Conservation (phyloP, 1,140 invertebrate species). For the Drosophila malerkotliana region DNA sequence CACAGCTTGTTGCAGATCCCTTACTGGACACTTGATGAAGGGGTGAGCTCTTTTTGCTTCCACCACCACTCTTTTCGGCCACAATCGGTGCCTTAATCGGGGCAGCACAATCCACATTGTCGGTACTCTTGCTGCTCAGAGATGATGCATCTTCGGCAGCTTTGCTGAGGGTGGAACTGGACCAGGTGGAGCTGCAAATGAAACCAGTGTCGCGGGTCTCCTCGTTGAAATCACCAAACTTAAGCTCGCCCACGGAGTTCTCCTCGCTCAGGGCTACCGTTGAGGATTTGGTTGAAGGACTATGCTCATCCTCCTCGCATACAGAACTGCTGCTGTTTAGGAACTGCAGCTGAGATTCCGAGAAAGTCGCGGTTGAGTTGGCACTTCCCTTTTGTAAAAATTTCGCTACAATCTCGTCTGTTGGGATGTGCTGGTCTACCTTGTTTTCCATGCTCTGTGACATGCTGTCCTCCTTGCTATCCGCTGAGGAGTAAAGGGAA, state of each 20-base stretch:
- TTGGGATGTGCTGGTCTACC: slow-evolving; percentile 48
- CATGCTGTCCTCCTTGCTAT: slow-evolving; percentile 28
- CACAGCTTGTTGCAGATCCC: neutral
- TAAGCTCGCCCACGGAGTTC: slow-evolving; percentile 42
- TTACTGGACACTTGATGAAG: slow-evolving; percentile 12
- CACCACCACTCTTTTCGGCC: neutral
- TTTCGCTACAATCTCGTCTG: slow-evolving; percentile 72
- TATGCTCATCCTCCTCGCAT: slow-evolving; percentile 65
- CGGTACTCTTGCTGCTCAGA: slow-evolving; percentile 24
- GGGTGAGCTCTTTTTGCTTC: slow-evolving; percentile 52
- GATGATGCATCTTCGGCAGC: slow-evolving; percentile 24
- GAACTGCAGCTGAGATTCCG: slow-evolving; percentile 61
- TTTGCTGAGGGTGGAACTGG: slow-evolving; percentile 55
- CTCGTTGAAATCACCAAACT: slow-evolving; percentile 73
- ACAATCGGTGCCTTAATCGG: slow-evolving; percentile 1
- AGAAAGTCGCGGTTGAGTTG: slow-evolving; percentile 9
- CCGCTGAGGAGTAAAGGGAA: slow-evolving; percentile 13
- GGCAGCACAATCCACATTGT: slow-evolving; percentile 58
- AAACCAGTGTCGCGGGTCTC: slow-evolving; percentile 44
- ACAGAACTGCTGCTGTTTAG: slow-evolving; percentile 73
- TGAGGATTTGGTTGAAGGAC: neutral
- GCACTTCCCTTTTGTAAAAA: slow-evolving; percentile 50
- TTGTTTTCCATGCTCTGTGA: neutral
- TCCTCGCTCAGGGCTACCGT: slow-evolving; percentile 21
- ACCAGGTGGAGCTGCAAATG: slow-evolving; percentile 70